phyloP scores from a whole-genome alignment of 2,113 vertebrate genomes.

The Corapipo altera region DNA sequence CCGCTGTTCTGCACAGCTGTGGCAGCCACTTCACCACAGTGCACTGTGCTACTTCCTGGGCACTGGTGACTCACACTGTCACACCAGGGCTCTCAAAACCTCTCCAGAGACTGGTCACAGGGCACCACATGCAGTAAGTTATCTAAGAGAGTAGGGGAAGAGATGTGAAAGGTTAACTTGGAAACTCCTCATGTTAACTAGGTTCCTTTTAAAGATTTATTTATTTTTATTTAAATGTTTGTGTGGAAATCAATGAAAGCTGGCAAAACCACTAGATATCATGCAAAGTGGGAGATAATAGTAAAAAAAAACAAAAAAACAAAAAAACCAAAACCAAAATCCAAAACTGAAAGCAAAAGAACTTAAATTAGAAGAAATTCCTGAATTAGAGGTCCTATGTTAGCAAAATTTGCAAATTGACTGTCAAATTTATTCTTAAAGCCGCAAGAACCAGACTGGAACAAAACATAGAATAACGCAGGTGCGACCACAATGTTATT shows the following conservation, averaged over 20 bases:
- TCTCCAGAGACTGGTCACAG: not conserved
- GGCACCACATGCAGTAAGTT: not conserved
- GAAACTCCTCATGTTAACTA: not conserved
- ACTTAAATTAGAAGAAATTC: not conserved
- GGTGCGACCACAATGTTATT: not conserved
- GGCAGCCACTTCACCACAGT: not conserved
- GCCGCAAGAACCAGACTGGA: not conserved
- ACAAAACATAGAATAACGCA: not conserved
- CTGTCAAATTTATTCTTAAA: not conserved
- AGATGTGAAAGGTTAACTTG: not conserved
- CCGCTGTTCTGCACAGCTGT: fast-evolving
- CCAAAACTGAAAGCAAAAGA: not conserved
- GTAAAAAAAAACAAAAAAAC: not conserved
- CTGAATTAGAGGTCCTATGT: not conserved
- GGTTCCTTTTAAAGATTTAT: not conserved
- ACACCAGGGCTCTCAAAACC: not conserved
- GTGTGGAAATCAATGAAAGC: not conserved
- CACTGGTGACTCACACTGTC: not conserved
- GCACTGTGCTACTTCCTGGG: not conserved
- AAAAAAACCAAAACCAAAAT: not conserved
- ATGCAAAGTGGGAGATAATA: not conserved
- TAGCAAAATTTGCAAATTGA: not conserved
- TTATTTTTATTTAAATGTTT: not conserved
- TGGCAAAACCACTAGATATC: not conserved
- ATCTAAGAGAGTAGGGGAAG: not conserved